A percentile compares a stretch with the other conserved stretches of the same genome.
These are phyloP conservation scores for Drosophila parabipectinata DNA, from an alignment of 1,140 invertebrate genomes.

Conservation along the genomic window DNA sequence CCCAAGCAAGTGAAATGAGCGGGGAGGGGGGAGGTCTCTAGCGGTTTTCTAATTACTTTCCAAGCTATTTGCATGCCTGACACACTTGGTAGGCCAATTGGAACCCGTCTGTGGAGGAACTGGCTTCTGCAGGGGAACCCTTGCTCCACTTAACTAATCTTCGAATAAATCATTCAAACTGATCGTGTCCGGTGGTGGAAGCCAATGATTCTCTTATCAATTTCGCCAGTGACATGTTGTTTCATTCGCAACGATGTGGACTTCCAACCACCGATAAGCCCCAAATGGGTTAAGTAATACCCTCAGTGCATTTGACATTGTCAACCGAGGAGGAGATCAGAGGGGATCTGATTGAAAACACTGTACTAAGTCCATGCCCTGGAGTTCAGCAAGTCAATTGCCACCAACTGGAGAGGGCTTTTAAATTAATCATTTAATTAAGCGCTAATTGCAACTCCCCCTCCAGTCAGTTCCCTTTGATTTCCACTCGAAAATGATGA, in stretches of 20 bases:
- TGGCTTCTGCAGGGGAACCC: neutral
- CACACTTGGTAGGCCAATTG: conserved; percentile 60
- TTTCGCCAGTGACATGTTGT: conserved; percentile 63
- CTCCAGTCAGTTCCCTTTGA: conserved; percentile 33
- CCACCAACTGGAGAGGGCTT: conserved; percentile 27
- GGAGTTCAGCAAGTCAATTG: conserved; percentile 50
- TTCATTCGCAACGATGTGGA: conserved; percentile 27
- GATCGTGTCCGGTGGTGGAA: conserved; percentile 35
- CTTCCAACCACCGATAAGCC: conserved; percentile 41
- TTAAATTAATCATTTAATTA: conserved; percentile 37
- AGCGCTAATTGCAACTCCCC: conserved; percentile 46
- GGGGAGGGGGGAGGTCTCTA: neutral
- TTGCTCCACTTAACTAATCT: neutral
- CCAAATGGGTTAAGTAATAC: conserved; percentile 44
- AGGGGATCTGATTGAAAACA: neutral
- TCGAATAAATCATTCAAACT: conserved; percentile 54
- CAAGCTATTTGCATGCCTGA: conserved; percentile 47
- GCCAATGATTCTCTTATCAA: conserved; percentile 50
- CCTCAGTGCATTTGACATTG: conserved; percentile 34
- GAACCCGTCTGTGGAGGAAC: conserved; percentile 37
- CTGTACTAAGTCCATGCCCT: no score
- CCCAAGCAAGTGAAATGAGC: conserved; percentile 63
- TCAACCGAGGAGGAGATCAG: conserved; percentile 19
- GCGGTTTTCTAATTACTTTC: conserved; percentile 61
- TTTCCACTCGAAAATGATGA: conserved; percentile 28